These are phyloP conservation scores for Thecophora atra DNA, from an alignment of 2,888 invertebrate genomes.

Conservation along the genomic window DNA sequence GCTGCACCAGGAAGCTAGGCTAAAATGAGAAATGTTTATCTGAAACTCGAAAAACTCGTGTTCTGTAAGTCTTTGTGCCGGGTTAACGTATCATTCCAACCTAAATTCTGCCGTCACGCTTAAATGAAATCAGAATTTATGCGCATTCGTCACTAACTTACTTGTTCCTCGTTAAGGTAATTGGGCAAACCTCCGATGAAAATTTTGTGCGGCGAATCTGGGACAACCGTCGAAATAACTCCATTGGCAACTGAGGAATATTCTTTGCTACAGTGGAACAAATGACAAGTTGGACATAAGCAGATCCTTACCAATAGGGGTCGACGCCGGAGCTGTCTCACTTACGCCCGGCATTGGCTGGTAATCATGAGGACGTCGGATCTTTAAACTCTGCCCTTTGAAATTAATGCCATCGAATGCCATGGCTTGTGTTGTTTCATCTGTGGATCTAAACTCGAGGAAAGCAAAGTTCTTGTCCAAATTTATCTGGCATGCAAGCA, in stretches of 20 bases:
- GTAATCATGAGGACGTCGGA: conserved; percentile 96
- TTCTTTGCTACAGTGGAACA: not conserved
- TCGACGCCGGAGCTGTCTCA: conserved; percentile 86
- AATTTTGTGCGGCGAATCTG: conserved; percentile 98
- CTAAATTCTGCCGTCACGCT: conserved; percentile 35
- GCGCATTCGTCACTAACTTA: conserved; percentile 66
- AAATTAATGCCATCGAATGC: conserved; percentile 99
- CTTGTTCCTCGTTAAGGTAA: conserved; percentile 99
- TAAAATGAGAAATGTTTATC: conserved; percentile 22
- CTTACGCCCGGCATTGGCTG: conserved; percentile 97
- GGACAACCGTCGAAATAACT: conserved; percentile 91
- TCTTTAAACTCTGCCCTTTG: conserved; percentile 97
- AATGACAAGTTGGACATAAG: not conserved
- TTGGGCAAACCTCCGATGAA: conserved; percentile 98
- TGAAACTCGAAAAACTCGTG: conserved; percentile 21
- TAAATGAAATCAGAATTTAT: conserved; percentile 20
- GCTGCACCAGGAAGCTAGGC: conserved; percentile 32
- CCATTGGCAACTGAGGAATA: conserved; percentile 63
- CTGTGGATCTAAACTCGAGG: conserved; percentile 94
- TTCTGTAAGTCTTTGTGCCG: conserved; percentile 28
- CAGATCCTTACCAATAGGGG: conserved; percentile 73
- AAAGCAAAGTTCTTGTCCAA: conserved; percentile 99
- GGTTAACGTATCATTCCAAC: conserved; percentile 31
- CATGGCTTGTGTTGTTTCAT: conserved; percentile 99
- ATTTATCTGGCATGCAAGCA: conserved; percentile 97